Evolutionary conservation across 2,888 invertebrate genomes (phyloP).

Genomic region (Stenotaenia linearis): DNA sequence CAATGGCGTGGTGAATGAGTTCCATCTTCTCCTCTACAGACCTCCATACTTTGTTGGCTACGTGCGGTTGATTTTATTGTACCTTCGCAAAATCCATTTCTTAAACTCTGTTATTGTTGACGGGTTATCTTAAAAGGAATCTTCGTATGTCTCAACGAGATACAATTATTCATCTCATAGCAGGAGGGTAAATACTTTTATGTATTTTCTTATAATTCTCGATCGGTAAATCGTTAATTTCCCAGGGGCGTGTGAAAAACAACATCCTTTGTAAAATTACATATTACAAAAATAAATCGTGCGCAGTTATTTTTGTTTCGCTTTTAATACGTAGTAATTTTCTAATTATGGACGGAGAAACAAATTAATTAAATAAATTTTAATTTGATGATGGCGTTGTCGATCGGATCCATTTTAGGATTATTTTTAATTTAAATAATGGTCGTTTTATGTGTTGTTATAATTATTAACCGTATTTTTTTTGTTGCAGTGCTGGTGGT

Average conservation of each 20-base stretch:
- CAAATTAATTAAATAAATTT: no score
- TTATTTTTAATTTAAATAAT: no score
- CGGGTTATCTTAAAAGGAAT: not conserved
- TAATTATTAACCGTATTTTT: not conserved
- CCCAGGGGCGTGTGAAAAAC: not conserved
- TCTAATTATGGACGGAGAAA: no score
- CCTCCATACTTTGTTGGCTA: not conserved
- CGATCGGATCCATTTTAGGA: no score
- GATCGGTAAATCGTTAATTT: not conserved
- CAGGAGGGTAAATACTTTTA: constrained; percentile 77
- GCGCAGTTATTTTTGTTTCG: not conserved
- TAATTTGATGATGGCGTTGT: no score
- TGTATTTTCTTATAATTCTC: not conserved
- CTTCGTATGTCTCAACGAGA: constrained; percentile 53
- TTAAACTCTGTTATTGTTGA: not conserved
- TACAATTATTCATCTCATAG: constrained; percentile 86
- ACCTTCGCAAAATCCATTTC: not conserved
- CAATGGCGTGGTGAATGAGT: constrained; percentile 35
- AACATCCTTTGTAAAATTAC: not conserved
- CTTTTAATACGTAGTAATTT: no score
- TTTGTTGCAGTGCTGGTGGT: constrained; percentile 74
- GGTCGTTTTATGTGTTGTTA: no score
- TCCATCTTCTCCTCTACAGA: not conserved
- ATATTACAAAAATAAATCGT: not conserved
- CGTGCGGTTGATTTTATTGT: not conserved